These are phyloP conservation scores for Dioctria linearis DNA, from an alignment of 2,888 invertebrate species.

Conservation along the genomic window DNA sequence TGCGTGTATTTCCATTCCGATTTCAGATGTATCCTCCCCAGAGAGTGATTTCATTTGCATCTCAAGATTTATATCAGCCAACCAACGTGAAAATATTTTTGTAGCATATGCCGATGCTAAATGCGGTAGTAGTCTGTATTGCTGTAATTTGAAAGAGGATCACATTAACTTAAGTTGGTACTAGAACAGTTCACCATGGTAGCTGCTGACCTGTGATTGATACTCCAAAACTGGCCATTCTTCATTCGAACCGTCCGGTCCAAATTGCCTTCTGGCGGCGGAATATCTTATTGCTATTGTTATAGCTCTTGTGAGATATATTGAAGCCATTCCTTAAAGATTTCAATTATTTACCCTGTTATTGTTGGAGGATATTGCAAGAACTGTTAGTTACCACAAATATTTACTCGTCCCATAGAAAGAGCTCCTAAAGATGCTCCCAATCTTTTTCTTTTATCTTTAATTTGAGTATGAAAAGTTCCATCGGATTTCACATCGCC, in stretches of 20 bases:
- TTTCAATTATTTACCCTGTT: too few species aligned
- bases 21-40: slow-evolving; percentile 70
- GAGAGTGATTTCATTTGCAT: slow-evolving; percentile 72
- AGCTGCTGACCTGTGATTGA: slow-evolving; percentile 81
- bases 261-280: slow-evolving; percentile 90
- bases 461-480: slow-evolving; percentile 83
- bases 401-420: slow-evolving; percentile 86
- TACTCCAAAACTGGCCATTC: slow-evolving; percentile 93
- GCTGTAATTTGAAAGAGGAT: slow-evolving; percentile 71
- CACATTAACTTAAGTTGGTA: neutral
- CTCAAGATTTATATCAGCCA: slow-evolving; percentile 71
- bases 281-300: slow-evolving; percentile 91
- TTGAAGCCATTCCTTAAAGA: slow-evolving; percentile 72
- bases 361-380: slow-evolving; percentile 54
- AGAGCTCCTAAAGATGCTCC: slow-evolving; percentile 88
- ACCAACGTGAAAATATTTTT: slow-evolving; percentile 76
- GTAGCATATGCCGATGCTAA: slow-evolving; percentile 79
- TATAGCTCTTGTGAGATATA: slow-evolving; percentile 81
- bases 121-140: slow-evolving; percentile 84
- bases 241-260: slow-evolving; percentile 75
- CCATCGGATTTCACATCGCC: slow-evolving; percentile 91
- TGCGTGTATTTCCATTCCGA: slow-evolving; percentile 77
- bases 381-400: slow-evolving; percentile 72
- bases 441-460: slow-evolving; percentile 87
- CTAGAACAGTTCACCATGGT: neutral